These are phyloP conservation scores for Meloe dianella DNA, from an alignment of 2,888 invertebrate genomes.

Conservation along the genomic window DNA sequence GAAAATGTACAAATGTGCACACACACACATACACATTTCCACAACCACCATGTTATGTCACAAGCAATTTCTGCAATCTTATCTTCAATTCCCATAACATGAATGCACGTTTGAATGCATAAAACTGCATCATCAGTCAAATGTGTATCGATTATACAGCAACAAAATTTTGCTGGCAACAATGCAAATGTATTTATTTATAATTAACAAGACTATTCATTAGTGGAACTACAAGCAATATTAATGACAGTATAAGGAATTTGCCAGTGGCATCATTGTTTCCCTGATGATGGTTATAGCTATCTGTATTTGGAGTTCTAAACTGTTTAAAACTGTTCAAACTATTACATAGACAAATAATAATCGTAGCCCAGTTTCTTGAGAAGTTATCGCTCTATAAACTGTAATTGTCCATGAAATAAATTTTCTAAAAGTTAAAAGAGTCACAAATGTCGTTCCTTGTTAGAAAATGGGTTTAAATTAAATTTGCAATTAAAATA, in stretches of 20 bases:
- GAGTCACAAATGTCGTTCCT: background rate
- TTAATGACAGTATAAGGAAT: conserved; percentile 22
- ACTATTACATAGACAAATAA: background rate
- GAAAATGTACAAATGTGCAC: conserved; percentile 16
- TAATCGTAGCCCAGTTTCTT: background rate
- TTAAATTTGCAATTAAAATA: background rate
- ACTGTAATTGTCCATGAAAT: background rate
- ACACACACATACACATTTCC: background rate
- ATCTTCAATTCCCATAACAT: background rate
- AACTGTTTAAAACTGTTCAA: conserved; percentile 17
- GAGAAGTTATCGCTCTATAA: background rate
- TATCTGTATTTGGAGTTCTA: conserved; percentile 12
- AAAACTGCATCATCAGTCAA: background rate
- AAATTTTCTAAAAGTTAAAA: background rate
- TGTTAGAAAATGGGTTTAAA: background rate
- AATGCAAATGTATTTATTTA: too few relatives aligned
- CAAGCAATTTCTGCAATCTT: conserved; percentile 13
- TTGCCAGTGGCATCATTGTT: conserved; percentile 20
- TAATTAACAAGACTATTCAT: too few relatives aligned
- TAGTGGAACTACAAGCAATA: conserved; percentile 10
- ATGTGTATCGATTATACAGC: background rate
- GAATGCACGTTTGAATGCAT: conserved; percentile 11
- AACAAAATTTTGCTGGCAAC: background rate
- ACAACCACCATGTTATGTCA: background rate
- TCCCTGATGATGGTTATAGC: conserved; percentile 26